Conservation (phyloP, 2,888 invertebrate genomes). For the Petrolisthes cinctipes region DNA sequence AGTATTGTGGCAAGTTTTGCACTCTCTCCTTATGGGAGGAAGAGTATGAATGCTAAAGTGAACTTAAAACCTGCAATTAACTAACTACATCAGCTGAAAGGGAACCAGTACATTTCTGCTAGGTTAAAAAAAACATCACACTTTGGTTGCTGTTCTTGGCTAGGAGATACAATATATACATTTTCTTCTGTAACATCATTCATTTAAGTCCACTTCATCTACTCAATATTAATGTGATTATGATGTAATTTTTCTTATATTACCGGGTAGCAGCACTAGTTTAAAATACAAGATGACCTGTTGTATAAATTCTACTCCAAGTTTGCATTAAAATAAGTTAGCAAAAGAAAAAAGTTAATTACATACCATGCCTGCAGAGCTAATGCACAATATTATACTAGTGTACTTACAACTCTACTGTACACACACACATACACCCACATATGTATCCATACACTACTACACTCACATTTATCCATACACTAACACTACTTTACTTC, state of each 20-base stretch:
- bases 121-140: no score
- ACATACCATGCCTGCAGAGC: conserved; percentile 7
- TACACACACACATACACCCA: background rate
- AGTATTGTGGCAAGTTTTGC: no score
- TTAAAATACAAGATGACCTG: background rate
- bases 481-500: background rate
- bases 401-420: background rate
- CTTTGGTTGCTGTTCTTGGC: no score
- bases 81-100: no score
- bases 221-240: background rate
- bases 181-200: no score
- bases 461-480: background rate
- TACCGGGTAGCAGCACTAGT: background rate
- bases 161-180: no score
- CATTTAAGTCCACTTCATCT: background rate
- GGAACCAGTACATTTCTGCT: no score
- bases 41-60: no score
- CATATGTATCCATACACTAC: background rate
- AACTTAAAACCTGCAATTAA: no score
- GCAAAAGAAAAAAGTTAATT: background rate
- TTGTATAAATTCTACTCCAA: background rate
- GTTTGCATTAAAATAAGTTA: background rate
- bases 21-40: no score
- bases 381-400: background rate
- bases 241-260: background rate